Evolutionary conservation across 30 jellyfish, hydroid and myxozoan species (phyloP), one percentile per base, ranked within the genome.

Genomic region (Turritopsis rubra): DNA sequence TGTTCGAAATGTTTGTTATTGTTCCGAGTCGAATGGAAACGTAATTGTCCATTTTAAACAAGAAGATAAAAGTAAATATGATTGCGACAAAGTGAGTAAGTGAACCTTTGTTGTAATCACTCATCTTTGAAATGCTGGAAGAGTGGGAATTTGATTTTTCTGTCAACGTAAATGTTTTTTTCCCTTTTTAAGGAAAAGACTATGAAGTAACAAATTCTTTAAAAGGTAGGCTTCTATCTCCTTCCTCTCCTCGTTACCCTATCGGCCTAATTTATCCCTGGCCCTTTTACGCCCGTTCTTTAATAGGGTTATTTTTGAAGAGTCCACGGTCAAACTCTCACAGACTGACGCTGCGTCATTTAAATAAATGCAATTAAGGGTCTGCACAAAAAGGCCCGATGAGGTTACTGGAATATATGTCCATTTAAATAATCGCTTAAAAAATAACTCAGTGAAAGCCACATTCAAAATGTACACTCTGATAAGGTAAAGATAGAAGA

Each of bases 1-100:
- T 73, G 92, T 81, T 82, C 71, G 82, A 79, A 82, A 80, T 60
- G 88, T 86, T 19, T 90, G 94, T 0, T 84, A 90, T 53, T 90
- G 97, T 52, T 90, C 95, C 29, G 76, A 21, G 8, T 21, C 27
- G 8, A 26, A 66, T 66, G 76, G 76, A 7, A 66, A 66, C 29
- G 76, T 66, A 4, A 66, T 66, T 17, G 29, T 66, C 16, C 76
- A 66, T 26, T 66, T 66, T 26, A 66, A 66, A 66, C 16, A 66
- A 66, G 76, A 66, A 17, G 16, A 66, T 1, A 66, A 66, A 66
- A 21, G 17, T 9, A 66, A 66, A 17, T 66, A 66, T 17, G 76
- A 66, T 17, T 66, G 76, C 76, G 29, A 21, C 76, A 66, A 66
- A 66, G 76, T 66, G 76, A 66, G 76, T 66, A 66, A 66, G 76